These are phyloP conservation scores for Crotalus helleri DNA, from an alignment of 2,113 vertebrate genomes.

Conservation along the genomic window DNA sequence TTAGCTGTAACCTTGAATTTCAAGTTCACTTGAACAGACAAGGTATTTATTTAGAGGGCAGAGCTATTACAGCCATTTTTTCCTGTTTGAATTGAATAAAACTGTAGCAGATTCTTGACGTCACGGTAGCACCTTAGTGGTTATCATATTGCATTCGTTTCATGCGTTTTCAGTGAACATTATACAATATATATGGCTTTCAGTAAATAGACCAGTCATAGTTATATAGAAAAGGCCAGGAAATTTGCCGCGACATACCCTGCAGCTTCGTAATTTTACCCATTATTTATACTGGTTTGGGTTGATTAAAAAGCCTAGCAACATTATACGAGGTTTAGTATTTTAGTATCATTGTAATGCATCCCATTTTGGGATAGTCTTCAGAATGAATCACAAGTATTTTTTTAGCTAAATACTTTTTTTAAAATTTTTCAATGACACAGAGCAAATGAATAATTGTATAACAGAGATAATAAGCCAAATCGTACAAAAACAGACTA, in stretches of 20 bases:
- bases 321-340: slow-evolving; percentile 69
- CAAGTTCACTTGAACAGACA: slow-evolving; percentile 66
- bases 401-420: slow-evolving; percentile 35
- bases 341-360: slow-evolving; percentile 66
- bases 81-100: slow-evolving; percentile 75
- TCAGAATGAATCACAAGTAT: slow-evolving; percentile 37
- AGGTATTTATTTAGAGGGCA: slow-evolving; percentile 72
- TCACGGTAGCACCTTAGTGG: slow-evolving; percentile 79
- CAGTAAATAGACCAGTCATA: slow-evolving; percentile 76
- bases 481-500: neutral
- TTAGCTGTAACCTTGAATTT: slow-evolving; percentile 71
- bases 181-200: slow-evolving; percentile 72
- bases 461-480: neutral
- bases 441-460: neutral
- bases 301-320: slow-evolving; percentile 67
- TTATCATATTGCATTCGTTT: slow-evolving; percentile 77
- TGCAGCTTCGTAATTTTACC: slow-evolving; percentile 80
- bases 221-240: slow-evolving; percentile 71
- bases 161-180: slow-evolving; percentile 72
- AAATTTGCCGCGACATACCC: slow-evolving; percentile 81
- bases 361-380: slow-evolving; percentile 51
- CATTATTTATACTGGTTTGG: slow-evolving; percentile 78
- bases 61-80: slow-evolving; percentile 59
- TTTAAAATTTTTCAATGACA: slow-evolving; percentile 23
- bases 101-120: slow-evolving; percentile 74